These are phyloP conservation scores for Podarcis siculus DNA, from an alignment of 2,797 vertebrate species.

Conservation along the genomic window DNA sequence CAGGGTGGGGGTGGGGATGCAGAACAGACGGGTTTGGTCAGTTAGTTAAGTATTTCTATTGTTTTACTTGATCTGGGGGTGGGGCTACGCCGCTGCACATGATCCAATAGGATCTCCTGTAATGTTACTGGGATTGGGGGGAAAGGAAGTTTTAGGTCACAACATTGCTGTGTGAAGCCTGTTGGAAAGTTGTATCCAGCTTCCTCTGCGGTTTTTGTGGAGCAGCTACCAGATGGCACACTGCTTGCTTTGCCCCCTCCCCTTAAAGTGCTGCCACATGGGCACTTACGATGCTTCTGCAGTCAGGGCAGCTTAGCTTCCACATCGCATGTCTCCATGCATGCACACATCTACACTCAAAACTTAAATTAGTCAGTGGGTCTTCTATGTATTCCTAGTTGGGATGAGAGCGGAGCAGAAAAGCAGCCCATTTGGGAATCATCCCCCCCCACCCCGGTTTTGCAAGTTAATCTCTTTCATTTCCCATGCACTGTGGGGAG, in stretches of 20 bases:
- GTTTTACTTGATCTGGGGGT: too few relatives aligned
- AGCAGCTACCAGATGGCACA: not conserved
- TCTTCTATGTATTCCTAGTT: not conserved
- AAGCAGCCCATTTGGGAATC: not conserved
- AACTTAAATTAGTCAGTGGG: not conserved
- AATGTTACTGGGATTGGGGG: too few relatives aligned
- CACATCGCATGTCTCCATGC: not conserved
- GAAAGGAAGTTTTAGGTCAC: not conserved
- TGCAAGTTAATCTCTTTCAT: not conserved
- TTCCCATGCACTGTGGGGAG: not conserved
- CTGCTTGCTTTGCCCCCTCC: not conserved
- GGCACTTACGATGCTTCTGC: not conserved
- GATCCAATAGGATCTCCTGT: not conserved
- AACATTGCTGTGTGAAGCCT: not conserved
- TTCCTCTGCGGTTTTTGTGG: not conserved
- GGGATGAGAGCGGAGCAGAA: too few relatives aligned
- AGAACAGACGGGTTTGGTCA: too few relatives aligned
- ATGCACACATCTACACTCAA: too few relatives aligned
- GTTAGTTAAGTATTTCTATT: too few relatives aligned
- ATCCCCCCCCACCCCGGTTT: too few relatives aligned
- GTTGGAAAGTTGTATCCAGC: too few relatives aligned
- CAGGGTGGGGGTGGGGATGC: too few relatives aligned
- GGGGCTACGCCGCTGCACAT: too few relatives aligned
- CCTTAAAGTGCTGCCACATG: not conserved
- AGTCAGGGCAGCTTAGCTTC: not conserved